These are phyloP conservation scores for Tapirus terrestris DNA, from an alignment of 2,113 vertebrate species.

Conservation along the genomic window DNA sequence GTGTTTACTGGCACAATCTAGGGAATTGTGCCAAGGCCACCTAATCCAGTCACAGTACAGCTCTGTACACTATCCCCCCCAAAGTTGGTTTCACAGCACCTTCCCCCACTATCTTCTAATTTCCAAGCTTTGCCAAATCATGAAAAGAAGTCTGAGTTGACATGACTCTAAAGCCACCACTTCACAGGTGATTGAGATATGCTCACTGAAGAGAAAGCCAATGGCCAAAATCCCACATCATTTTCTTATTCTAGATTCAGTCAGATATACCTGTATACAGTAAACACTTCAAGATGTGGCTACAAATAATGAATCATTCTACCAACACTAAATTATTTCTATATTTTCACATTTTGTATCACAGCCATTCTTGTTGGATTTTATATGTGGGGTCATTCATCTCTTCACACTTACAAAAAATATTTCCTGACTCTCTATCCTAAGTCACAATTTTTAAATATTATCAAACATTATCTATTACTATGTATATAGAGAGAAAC, in stretches of 20 bases:
- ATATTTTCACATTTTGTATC: background rate
- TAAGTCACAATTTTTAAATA: background rate
- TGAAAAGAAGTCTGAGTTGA: background rate
- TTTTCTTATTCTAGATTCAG: background rate
- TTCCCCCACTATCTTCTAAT: background rate
- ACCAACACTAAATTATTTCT: background rate
- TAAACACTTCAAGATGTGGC: background rate
- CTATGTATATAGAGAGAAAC: background rate
- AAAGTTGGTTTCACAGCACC: background rate
- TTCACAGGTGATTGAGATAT: background rate
- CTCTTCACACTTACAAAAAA: background rate
- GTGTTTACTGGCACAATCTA: background rate
- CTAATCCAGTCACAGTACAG: background rate
- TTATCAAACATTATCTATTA: background rate
- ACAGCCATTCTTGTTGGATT: background rate
- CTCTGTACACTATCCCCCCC: accelerated
- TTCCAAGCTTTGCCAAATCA: background rate
- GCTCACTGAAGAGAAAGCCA: background rate
- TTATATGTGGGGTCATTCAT: background rate
- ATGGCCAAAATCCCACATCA: background rate
- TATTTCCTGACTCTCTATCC: background rate
- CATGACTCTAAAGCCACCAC: background rate
- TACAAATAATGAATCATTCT: background rate
- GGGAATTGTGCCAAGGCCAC: background rate
- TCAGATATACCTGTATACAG: background rate